These are phyloP conservation scores for Hylia prasina DNA, from an alignment of 2,113 vertebrate species.

Conservation along the genomic window DNA sequence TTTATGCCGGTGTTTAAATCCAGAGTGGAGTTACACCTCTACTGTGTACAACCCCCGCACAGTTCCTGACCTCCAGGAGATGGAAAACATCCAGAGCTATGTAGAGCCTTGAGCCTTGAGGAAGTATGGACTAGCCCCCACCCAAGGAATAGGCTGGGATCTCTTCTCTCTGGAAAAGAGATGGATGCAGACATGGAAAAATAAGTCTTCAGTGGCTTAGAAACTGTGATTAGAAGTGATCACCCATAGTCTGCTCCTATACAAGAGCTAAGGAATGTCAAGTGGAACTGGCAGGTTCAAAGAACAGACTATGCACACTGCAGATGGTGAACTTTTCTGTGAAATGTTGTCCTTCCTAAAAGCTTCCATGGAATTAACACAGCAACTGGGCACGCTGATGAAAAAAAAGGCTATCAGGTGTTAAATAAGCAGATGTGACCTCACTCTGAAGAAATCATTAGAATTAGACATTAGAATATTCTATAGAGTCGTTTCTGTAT, in stretches of 20 bases:
- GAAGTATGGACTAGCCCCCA: background rate
- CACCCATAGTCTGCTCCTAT: background rate
- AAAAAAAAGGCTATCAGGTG: background rate
- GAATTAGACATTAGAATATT: background rate
- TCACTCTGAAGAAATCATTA: background rate
- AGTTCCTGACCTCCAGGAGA: background rate
- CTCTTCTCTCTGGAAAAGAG: background rate
- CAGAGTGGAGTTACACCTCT: background rate
- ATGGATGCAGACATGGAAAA: background rate
- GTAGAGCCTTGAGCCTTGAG: background rate
- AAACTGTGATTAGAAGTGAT: background rate
- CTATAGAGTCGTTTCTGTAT: background rate
- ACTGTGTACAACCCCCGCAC: background rate
- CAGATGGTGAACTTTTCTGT: background rate
- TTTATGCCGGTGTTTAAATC: background rate
- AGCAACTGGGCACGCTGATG: background rate
- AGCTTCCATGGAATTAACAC: background rate
- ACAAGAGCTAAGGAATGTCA: background rate
- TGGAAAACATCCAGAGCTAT: background rate
- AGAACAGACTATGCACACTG: background rate
- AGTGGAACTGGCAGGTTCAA: background rate
- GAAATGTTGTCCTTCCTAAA: background rate
- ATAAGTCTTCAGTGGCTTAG: background rate
- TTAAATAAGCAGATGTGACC: background rate
- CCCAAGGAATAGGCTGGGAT: background rate